Evolutionary conservation across 1,140 invertebrate species (phyloP).

Genomic region (Brachionus asplanchnoidis): DNA sequence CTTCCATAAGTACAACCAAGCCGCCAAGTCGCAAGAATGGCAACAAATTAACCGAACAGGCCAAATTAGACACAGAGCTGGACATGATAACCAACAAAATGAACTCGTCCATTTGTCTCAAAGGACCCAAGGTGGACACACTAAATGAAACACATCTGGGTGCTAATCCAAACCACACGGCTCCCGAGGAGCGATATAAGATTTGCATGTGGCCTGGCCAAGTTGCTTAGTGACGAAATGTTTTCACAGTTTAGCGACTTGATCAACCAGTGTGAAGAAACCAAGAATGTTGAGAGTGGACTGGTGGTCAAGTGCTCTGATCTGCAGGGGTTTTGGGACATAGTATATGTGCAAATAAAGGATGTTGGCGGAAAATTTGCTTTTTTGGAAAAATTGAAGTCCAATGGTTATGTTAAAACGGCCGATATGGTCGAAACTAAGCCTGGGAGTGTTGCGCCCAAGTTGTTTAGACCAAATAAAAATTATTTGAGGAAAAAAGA

Average conservation of each 20-base stretch:
- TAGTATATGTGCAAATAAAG: constrained; percentile 20
- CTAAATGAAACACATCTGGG: neutral
- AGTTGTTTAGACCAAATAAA: neutral
- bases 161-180: neutral
- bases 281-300: neutral
- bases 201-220: constrained; percentile 24
- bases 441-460: neutral
- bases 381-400: neutral
- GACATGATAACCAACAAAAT: neutral
- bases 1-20: neutral
- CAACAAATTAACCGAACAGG: neutral
- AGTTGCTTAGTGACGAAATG: neutral
- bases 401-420: neutral
- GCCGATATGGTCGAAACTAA: neutral
- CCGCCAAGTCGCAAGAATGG: neutral
- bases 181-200: neutral
- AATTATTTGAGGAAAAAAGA: constrained; percentile 38
- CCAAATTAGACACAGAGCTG: neutral
- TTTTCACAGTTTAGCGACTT: constrained; percentile 22
- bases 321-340: constrained; percentile 39
- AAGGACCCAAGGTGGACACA: neutral
- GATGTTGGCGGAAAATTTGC: constrained; percentile 12
- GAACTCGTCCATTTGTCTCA: neutral
- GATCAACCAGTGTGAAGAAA: constrained; percentile 28
- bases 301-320: neutral